These are phyloP conservation scores for Trematomus loennbergii DNA, from an alignment of 2,113 vertebrate species.

Conservation along the genomic window DNA sequence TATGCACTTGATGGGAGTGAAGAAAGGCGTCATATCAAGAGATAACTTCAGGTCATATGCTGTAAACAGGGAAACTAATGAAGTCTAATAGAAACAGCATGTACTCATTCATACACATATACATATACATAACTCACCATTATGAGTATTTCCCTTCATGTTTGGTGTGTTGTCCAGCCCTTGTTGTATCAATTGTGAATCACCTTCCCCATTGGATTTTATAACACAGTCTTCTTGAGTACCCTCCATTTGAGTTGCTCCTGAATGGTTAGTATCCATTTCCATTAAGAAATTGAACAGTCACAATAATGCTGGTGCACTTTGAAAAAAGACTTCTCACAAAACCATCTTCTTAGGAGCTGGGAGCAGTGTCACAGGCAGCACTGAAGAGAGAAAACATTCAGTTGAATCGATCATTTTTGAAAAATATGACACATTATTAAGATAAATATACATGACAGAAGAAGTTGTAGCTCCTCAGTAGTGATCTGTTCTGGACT, in stretches of 20 bases:
- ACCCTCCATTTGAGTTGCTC: constrained; percentile 62
- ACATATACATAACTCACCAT: constrained; percentile 72
- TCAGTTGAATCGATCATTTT: background rate
- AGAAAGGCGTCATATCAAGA: background rate
- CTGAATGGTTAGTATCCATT: constrained; percentile 47
- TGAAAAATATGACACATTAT: background rate
- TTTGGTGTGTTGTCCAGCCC: constrained; percentile 38
- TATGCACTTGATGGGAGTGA: background rate
- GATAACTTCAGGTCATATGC: background rate
- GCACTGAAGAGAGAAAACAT: constrained; percentile 16
- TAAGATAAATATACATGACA: background rate
- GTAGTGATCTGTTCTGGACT: background rate
- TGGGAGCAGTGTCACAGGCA: constrained; percentile 24
- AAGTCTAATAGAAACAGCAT: background rate
- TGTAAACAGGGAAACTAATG: background rate
- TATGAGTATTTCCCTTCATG: constrained; percentile 49
- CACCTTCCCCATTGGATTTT: constrained; percentile 56
- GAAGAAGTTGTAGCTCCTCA: background rate
- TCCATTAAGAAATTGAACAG: constrained; percentile 34
- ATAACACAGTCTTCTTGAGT: constrained; percentile 41
- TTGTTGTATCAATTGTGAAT: constrained; percentile 36
- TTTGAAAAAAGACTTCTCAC: constrained; percentile 43
- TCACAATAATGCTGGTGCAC: constrained; percentile 35
- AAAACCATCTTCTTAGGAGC: constrained; percentile 44
- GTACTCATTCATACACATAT: background rate